A percentile compares a stretch with the other conserved stretches of the same genome.
phyloP scores from a whole-genome alignment of 2,888 invertebrate species.

The Cancer borealis region DNA sequence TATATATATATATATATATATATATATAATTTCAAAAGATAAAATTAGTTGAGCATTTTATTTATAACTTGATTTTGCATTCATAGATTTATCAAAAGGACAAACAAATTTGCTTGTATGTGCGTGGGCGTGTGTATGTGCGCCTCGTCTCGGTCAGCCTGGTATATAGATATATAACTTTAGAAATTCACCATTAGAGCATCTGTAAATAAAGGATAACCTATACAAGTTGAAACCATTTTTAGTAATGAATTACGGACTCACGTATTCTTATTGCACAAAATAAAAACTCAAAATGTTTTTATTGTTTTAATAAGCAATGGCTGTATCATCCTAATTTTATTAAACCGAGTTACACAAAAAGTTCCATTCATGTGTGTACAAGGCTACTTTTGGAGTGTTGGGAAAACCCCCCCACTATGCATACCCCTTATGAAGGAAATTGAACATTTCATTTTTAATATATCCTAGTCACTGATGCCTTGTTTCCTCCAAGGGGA shows the following conservation, averaged over 20 bases:
- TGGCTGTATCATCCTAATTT: background rate
- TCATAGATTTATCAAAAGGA: too few relatives aligned
- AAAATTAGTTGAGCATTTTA: too few relatives aligned
- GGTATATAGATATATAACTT: too few relatives aligned
- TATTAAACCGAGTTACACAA: background rate
- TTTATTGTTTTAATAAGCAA: background rate
- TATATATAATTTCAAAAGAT: too few relatives aligned
- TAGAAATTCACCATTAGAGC: background rate
- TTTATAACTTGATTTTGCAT: too few relatives aligned
- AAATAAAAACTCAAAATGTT: background rate
- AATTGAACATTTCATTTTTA: too few relatives aligned
- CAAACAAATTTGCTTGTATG: too few relatives aligned
- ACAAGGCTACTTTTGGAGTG: background rate
- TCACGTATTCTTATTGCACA: background rate
- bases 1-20: too few relatives aligned
- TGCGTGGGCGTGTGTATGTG: too few relatives aligned
- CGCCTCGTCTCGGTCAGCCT: too few relatives aligned
- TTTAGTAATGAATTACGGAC: background rate
- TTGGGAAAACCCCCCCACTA: background rate
- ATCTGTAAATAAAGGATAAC: background rate
- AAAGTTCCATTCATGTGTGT: background rate
- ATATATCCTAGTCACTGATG: too few relatives aligned
- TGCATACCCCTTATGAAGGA: background rate
- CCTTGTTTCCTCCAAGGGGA: too few relatives aligned
- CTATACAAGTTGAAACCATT: background rate